Percentiles rank a stretch among this genome's conserved stretches.
Evolutionary conservation across 2,113 vertebrate species (phyloP).

Genomic region (Menidia beryllina): DNA sequence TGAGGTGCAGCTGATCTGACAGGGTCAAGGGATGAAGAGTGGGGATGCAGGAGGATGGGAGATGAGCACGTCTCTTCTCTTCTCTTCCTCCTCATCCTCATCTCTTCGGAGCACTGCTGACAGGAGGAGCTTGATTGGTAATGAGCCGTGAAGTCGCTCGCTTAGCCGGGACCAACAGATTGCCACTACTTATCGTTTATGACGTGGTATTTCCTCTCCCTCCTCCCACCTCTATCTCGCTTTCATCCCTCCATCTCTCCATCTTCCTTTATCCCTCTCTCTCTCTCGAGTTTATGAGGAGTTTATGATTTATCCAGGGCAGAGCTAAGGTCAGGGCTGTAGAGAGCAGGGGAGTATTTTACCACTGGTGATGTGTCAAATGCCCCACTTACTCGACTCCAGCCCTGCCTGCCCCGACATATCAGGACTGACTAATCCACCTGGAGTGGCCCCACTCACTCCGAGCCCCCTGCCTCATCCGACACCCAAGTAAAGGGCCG

Average conservation of each 20-base stretch:
- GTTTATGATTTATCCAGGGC: slow-evolving; percentile 72
- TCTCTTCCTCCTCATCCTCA: slow-evolving; percentile 50
- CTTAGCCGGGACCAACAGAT: slow-evolving; percentile 76
- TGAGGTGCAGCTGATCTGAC: slow-evolving; percentile 66
- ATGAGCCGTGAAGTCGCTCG: slow-evolving; percentile 77
- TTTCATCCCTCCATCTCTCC: slow-evolving; percentile 16
- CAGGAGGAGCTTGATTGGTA: slow-evolving; percentile 77
- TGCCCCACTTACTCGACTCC: slow-evolving; percentile 57
- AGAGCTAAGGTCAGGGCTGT: slow-evolving; percentile 72
- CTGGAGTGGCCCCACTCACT: slow-evolving; percentile 39
- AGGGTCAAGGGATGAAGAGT: slow-evolving; percentile 53
- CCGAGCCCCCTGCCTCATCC: slow-evolving; percentile 11
- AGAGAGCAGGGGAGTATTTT: slow-evolving; percentile 65
- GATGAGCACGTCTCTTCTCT: slow-evolving; percentile 44
- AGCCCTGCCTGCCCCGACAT: slow-evolving; percentile 29
- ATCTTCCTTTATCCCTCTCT: slow-evolving; percentile 30
- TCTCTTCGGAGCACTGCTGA: slow-evolving; percentile 61
- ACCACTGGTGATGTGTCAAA: slow-evolving; percentile 69
- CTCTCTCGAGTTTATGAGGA: slow-evolving; percentile 60
- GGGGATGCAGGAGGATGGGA: slow-evolving; percentile 32
- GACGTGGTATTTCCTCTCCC: slow-evolving; percentile 53
- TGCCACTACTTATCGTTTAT: slow-evolving; percentile 75
- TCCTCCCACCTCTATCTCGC: slow-evolving; percentile 24
- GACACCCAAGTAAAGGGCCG: slow-evolving; percentile 29
- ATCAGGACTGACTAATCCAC: slow-evolving; percentile 61